Conservation (phyloP, 2,797 vertebrate genomes). For the Urocyon cinereoargenteus region DNA sequence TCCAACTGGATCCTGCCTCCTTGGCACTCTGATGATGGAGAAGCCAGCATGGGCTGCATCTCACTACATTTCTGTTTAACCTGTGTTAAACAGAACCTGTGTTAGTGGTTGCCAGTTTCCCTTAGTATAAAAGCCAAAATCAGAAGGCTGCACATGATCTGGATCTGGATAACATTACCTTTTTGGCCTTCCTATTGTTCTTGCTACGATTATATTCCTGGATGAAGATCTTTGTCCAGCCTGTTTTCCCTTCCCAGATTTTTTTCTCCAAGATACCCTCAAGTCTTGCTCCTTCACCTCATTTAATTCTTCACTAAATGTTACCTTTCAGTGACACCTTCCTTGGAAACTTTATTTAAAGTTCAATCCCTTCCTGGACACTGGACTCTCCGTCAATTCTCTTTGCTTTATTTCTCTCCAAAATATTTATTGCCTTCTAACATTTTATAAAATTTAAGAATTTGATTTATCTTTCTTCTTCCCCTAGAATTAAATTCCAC, state of each 20-base stretch:
- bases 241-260: background rate
- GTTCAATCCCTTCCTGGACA: accelerated
- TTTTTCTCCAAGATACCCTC: background rate
- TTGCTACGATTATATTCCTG: background rate
- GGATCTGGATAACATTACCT: background rate
- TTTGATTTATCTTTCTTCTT: background rate
- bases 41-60: background rate
- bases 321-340: background rate
- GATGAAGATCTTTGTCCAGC: background rate
- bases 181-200: background rate
- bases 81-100: no score
- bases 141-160: background rate
- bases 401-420: background rate
- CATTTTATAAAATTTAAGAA: background rate
- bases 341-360: background rate
- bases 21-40: background rate
- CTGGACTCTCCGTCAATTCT: background rate
- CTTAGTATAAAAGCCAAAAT: background rate
- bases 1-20: background rate
- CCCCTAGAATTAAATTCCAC: background rate
- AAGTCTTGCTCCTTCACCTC: background rate
- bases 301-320: background rate
- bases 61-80: background rate
- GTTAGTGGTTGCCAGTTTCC: background rate
- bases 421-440: background rate